Percentiles rank a stretch among this genome's conserved stretches.
Conservation (phyloP, 2,797 vertebrate genomes). For the Periparus ater region DNA sequence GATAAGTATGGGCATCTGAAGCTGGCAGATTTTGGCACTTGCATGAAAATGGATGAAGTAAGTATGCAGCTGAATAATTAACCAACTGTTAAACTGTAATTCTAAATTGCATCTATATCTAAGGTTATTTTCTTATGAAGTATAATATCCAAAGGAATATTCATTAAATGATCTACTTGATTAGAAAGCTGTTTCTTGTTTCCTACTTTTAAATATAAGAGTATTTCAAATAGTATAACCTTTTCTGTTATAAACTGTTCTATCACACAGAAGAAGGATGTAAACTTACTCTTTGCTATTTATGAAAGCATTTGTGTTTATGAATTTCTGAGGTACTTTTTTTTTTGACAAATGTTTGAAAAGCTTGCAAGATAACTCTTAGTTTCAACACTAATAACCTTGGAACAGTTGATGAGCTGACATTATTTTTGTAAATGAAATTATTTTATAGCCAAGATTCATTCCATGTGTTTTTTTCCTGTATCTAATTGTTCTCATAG, state of each 20-base stretch:
- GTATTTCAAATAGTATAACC: not conserved
- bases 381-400: not conserved
- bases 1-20: constrained; percentile 94
- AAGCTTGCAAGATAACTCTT: not conserved
- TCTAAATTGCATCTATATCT: not conserved
- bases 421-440: not conserved
- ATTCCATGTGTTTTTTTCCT: not conserved
- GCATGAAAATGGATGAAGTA: constrained; percentile 98
- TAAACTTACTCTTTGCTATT: constrained; percentile 15
- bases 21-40: constrained; percentile 98
- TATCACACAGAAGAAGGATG: not conserved
- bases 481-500: constrained; percentile 42
- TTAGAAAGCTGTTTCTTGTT: not conserved
- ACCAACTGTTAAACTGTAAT: not conserved
- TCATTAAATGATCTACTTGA: not conserved
- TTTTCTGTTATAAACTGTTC: not conserved
- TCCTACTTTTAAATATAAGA: not conserved
- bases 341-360: not conserved
- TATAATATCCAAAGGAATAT: not conserved
- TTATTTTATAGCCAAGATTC: not conserved
- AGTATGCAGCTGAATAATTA: constrained; percentile 67
- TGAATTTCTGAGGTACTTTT: not conserved
- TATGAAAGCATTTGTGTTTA: constrained; percentile 1
- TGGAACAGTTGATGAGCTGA: not conserved
- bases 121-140: not conserved